These are phyloP conservation scores for Theonella swinhoei DNA, from an alignment of 37 sponge, comb jelly and placozoan genomes.

Conservation along the genomic window DNA sequence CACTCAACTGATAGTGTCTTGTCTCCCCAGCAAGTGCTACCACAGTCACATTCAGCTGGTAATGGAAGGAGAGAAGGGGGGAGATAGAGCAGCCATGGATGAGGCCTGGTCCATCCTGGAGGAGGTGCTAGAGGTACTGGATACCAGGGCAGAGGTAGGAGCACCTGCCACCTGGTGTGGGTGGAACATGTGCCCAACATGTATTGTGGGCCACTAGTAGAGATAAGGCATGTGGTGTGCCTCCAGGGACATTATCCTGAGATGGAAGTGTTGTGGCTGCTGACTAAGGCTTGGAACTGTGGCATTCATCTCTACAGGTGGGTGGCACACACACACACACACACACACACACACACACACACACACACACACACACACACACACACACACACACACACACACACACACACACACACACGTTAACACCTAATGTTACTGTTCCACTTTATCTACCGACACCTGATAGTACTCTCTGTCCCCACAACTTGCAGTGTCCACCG, in stretches of 20 bases:
- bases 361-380: not conserved
- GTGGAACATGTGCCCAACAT: not conserved
- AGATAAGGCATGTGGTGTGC: too few relatives aligned
- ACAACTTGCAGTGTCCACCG: slow-evolving; percentile 41
- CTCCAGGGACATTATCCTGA: too few relatives aligned
- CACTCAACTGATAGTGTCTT: not conserved
- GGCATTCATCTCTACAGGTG: slow-evolving; percentile 88
- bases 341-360: not conserved
- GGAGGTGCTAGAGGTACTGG: slow-evolving; percentile 50
- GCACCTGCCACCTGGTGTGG: not conserved
- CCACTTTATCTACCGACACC: too few relatives aligned
- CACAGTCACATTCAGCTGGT: slow-evolving; percentile 72
- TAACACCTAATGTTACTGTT: too few relatives aligned
- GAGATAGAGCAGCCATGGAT: slow-evolving; percentile 55
- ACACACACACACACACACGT: too few relatives aligned
- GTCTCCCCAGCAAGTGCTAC: slow-evolving; percentile 62
- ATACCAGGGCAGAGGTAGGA: slow-evolving; percentile 40
- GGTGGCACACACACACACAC: too few relatives aligned
- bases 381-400: too few relatives aligned
- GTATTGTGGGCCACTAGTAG: too few relatives aligned
- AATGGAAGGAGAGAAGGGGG: slow-evolving; percentile 44
- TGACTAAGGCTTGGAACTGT: slow-evolving; percentile 89
- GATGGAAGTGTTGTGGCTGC: slow-evolving; percentile 86
- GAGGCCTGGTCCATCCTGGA: slow-evolving; percentile 48
- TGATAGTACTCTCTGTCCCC: not conserved